These are phyloP conservation scores for Drosophila planitibia DNA, from an alignment of 2,888 invertebrate species.

Conservation along the genomic window DNA sequence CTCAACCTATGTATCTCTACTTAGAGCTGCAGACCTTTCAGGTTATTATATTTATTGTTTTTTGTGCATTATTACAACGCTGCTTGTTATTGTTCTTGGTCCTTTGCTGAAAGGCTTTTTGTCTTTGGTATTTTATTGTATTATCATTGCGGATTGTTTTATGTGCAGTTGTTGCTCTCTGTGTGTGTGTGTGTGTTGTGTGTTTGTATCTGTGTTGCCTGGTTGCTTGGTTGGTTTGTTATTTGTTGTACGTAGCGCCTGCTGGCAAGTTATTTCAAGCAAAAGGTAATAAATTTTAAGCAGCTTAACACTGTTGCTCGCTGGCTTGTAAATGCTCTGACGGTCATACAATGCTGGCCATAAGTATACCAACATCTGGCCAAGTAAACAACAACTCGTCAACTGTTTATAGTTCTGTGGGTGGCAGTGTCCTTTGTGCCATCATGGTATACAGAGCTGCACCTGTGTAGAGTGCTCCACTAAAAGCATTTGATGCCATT, in stretches of 20 bases:
- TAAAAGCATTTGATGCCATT: slow-evolving; percentile 79
- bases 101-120: slow-evolving; percentile 67
- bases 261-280: slow-evolving; percentile 80
- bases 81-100: slow-evolving; percentile 62
- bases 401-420: slow-evolving; percentile 40
- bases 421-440: slow-evolving; percentile 30
- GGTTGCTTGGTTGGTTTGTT: slow-evolving; percentile 31
- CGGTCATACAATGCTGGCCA: slow-evolving; percentile 58
- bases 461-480: slow-evolving; percentile 76
- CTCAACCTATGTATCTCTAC: slow-evolving; percentile 30
- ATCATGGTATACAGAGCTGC: slow-evolving; percentile 43
- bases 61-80: slow-evolving; percentile 64
- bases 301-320: slow-evolving; percentile 81
- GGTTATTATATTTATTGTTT: slow-evolving; percentile 62
- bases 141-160: slow-evolving; percentile 77
- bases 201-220: slow-evolving; percentile 32
- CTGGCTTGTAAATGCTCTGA: slow-evolving; percentile 72
- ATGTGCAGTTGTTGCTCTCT: slow-evolving; percentile 39
- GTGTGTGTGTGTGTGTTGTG: slow-evolving; percentile 19
- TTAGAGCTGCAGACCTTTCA: slow-evolving; percentile 45
- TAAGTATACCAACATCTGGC: slow-evolving; percentile 41
- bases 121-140: slow-evolving; percentile 75
- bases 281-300: slow-evolving; percentile 83
- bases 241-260: slow-evolving; percentile 41
- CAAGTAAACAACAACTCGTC: slow-evolving; percentile 16